Evolutionary conservation across 2,888 invertebrate species (phyloP), one percentile per base, ranked within the genome.

Genomic region (Augochlorella aurata): DNA sequence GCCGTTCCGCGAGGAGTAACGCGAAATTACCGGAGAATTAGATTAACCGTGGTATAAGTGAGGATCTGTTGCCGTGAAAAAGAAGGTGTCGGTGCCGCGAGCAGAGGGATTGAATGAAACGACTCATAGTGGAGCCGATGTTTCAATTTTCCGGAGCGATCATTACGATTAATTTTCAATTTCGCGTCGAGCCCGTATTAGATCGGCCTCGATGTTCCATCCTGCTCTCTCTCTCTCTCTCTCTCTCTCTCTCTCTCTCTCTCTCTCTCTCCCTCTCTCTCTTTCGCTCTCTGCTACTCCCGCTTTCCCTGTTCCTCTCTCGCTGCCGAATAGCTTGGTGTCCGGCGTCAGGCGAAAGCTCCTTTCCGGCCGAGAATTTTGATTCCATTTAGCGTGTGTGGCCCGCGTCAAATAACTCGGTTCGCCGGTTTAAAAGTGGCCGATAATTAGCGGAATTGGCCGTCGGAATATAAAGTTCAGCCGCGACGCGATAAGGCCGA

Each of bases 151-250:
- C 61, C 54, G 21, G 63, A 66, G n/a, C 66, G 75, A 77, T 52
- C 75, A 66, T 78, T 74, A 52, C 75, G 66, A 70, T 75, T 77
- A 67, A 78, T 71, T 74, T 73, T 75, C 58, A 63, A 81, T 65
- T 50, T 74, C 58, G 45, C 66, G 44, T 45, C 21, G 61, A 61
- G 69, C 29, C 44, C 71, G 58, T 49, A 69, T 80, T 65, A 74
- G 18, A 61, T 18, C 7, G 38, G 8, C 4, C 16, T 16, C 21
- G 54, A 21, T 12, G 21, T 21, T 54, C n/a, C 9, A 5, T 54
- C 54, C 16, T 18, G 29, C 29, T 14, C 61, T 16, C 24, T 14
- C 21, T 1, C 54, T 21, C n/a, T 54, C 54, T 21, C 54, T 54
- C n/a, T 54, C 3, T 4, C 12, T 49, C 47, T 49, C 14, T 49